Evolutionary conservation across 2,797 vertebrate genomes (phyloP), one percentile per base, ranked within the genome.

Genomic region (Chanos chanos): DNA sequence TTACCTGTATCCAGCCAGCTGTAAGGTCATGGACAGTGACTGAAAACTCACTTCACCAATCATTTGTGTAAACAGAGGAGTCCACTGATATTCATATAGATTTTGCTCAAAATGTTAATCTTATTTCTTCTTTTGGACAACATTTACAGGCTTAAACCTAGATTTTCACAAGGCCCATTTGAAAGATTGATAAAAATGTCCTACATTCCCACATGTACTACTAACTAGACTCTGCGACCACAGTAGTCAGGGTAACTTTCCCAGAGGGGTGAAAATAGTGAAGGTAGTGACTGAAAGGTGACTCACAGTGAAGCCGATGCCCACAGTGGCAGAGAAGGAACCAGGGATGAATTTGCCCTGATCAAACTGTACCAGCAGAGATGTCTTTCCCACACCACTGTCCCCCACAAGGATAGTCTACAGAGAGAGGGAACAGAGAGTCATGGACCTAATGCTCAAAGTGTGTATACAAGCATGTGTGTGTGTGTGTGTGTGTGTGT

Each of bases 341-440:
- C 94, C 95, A 0, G 94, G 93, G 61, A 97, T 92, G 82, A 98
- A 97, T 81, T 98, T 98, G 30, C 95, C 95, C 87, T 98, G 95
- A 79, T 97, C 94, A 25, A 97, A 97, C 85, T 98, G 95, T 60
- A 98, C 95, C 76, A 98, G 81, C 62, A 97, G 85, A 37, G 95
- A 97, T 0, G 95, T 98, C 82, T 98, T 97, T 12, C 95, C 94
- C 69, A 98, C 94, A 0, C 94, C 94, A 0, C 95, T 97, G 90
- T 97, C 95, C 41, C 95, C 95, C 0, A 98, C 91, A 80, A 97
- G 86, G 87, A 96, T 96, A 0, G 92, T 96, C 94, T 97, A 85
- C 19, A 77, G 9, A 40, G 4, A 45, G 1, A 28, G 3, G 9
- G 5, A 36, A 12, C 25, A 1, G 7, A 22, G 24, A 16, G 31